Percentiles rank a stretch among this genome's conserved stretches.
Conservation (phyloP, 2,888 invertebrate genomes). For the Euspilapteryx auroguttella region DNA sequence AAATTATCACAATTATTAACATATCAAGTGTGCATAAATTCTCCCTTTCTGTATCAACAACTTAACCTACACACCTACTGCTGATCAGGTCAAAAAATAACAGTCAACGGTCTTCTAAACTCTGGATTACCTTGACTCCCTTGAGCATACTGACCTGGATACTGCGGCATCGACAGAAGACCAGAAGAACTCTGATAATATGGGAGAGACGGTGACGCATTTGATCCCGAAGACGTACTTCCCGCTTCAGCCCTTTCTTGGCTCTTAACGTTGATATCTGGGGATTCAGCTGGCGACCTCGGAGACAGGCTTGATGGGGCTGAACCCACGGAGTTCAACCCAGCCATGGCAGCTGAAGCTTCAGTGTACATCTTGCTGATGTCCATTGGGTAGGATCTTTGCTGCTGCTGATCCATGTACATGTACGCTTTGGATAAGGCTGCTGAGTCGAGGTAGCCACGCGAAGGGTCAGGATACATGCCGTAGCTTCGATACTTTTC, state of each 20-base stretch:
- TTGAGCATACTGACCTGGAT: constrained; percentile 62
- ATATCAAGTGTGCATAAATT: no score
- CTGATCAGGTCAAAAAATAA: constrained; percentile 79
- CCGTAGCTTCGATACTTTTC: constrained; percentile 78
- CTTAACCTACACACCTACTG: no score
- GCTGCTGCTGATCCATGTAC: constrained; percentile 70
- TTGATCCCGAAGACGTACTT: constrained; percentile 64
- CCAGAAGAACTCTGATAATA: constrained; percentile 63
- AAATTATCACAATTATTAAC: no score
- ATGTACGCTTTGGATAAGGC: constrained; percentile 75
- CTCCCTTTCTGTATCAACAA: no score
- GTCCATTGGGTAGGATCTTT: constrained; percentile 62
- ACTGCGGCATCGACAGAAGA: constrained; percentile 68
- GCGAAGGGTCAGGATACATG: constrained; percentile 74
- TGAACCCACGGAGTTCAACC: constrained; percentile 32
- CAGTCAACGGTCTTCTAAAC: constrained; percentile 74
- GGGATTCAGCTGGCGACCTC: constrained; percentile 55
- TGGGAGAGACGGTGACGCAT: constrained; percentile 64
- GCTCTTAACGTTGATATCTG: constrained; percentile 50
- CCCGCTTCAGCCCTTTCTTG: constrained; percentile 56
- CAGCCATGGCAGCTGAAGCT: constrained; percentile 62
- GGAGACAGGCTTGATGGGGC: constrained; percentile 48
- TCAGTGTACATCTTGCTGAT: constrained; percentile 69
- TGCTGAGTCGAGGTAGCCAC: constrained; percentile 72
- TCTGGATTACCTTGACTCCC: constrained; percentile 64